Evolutionary conservation across 2,113 vertebrate genomes (phyloP), one percentile per base, ranked within the genome.

Genomic region (Cephalophus harveyi): DNA sequence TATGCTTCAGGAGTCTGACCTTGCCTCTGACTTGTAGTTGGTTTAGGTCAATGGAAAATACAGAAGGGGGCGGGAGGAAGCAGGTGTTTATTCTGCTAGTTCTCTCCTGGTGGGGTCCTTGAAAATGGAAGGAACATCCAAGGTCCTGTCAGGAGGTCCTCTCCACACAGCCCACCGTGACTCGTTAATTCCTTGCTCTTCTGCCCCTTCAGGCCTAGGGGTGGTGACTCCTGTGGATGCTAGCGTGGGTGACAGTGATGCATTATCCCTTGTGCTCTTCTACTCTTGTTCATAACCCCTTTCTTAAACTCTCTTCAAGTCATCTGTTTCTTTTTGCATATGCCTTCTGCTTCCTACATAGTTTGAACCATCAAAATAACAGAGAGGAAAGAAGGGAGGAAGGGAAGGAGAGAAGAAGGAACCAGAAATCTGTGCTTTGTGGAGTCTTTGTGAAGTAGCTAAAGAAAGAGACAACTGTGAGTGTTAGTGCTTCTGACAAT

Each of bases 201-300:
- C 43, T 15, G 21, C 11, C 13, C 17, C 52, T 52, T 64, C 16
- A 50, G 57, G 28, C 17, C n/a, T 12, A 16, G 14, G 3, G 25
- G 13, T 40, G 2, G 2, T 19, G 88, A 87, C 79, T n/a, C 19
- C 21, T 23, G 9, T 13, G 67, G 67, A 19, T 14, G 78, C 43
- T 6, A 9, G 8, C 33, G 6, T 59, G 57, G 19, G 19, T 25
- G 14, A 23, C 11, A 6, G 7, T 7, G 27, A 27, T 0, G 3
- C 0, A 3, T 25, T 52, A 10, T 23, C 1, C n/a, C 36, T 36
- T 25, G 23, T 28, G 67, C 7, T 30, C 23, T 84, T 59, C 79
- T 90, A 3, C 21, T 43, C 13, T 27, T 28, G 48, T 43, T 84
- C 36, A 57, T 11, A 93, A 40, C 2, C 16, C 25, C 25, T 76